A percentile compares a stretch with the other conserved stretches of the same genome.
phyloP scores from a whole-genome alignment of 2,113 vertebrate species.

The Xenopus laevis region DNA sequence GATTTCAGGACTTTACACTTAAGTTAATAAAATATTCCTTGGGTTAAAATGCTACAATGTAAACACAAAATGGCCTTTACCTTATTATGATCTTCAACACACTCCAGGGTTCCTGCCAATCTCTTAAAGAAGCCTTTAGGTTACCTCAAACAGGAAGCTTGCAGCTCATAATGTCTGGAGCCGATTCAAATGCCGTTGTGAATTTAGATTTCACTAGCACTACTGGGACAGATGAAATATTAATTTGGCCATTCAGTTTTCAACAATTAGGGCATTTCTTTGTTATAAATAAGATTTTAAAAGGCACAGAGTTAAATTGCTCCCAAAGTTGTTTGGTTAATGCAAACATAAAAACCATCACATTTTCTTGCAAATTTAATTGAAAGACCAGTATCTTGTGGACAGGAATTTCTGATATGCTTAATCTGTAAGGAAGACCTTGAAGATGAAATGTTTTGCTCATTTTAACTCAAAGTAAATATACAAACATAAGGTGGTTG shows the following conservation, averaged over 20 bases:
- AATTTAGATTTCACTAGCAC: slow-evolving; percentile 41
- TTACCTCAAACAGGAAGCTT: slow-evolving; percentile 47
- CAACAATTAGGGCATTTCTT: too few relatives aligned
- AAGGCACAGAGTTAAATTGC: background rate
- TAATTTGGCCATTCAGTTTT: background rate
- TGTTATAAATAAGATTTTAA: too few relatives aligned
- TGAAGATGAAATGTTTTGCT: too few relatives aligned
- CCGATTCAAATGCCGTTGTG: slow-evolving; percentile 16
- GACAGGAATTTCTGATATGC: too few relatives aligned
- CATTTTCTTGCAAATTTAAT: too few relatives aligned
- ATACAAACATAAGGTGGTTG: too few relatives aligned
- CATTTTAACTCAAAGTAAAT: too few relatives aligned
- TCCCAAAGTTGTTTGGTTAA: too few relatives aligned
- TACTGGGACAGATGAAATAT: slow-evolving; percentile 35
- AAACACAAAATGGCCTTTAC: slow-evolving; percentile 32
- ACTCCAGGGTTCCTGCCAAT: slow-evolving; percentile 30
- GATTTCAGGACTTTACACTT: slow-evolving; percentile 29
- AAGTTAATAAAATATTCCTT: slow-evolving; percentile 43
- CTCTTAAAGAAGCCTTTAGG: slow-evolving; percentile 44
- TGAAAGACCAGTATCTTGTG: too few relatives aligned
- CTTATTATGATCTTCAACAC: slow-evolving; percentile 42
- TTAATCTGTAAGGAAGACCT: too few relatives aligned
- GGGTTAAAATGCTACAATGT: slow-evolving; percentile 2
- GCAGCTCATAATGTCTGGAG: slow-evolving; percentile 47
- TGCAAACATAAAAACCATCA: too few relatives aligned